Conservation (phyloP, 2,113 vertebrate species). For the Callipepla squamata region DNA sequence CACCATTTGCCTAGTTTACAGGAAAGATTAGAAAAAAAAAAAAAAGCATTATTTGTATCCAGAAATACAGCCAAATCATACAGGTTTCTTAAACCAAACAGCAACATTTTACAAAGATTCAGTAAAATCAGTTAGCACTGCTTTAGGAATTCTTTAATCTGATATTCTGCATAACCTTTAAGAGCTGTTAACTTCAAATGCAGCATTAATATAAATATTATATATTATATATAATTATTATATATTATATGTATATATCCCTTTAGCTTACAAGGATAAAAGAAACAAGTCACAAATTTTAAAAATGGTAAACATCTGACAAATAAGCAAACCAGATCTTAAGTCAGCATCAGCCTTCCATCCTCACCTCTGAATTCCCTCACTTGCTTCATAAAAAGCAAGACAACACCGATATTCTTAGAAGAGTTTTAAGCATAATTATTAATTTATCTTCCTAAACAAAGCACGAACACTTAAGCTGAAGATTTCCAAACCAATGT, state of each 20-base stretch:
- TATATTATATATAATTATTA: too few species aligned
- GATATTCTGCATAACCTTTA: neutral
- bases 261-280: neutral
- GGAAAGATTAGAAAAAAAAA: slow-evolving; percentile 18
- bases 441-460: neutral
- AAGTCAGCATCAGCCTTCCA: neutral
- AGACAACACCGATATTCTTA: neutral
- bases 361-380: neutral
- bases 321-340: neutral
- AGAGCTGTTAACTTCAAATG: neutral
- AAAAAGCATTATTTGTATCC: slow-evolving; percentile 31
- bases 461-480: neutral
- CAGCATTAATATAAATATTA: neutral
- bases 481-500: neutral
- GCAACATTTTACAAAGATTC: neutral
- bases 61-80: neutral
- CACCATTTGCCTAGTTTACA: slow-evolving; percentile 89
- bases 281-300: neutral
- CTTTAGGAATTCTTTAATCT: slow-evolving; percentile 11
- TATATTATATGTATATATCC: neutral
- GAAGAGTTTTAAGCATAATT: neutral
- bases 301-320: neutral
- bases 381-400: neutral
- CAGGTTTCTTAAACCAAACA: neutral
- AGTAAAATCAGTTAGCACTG: neutral